These are phyloP conservation scores for Himalopsyche kuldschensis DNA, from an alignment of 2,888 invertebrate species.

Conservation along the genomic window DNA sequence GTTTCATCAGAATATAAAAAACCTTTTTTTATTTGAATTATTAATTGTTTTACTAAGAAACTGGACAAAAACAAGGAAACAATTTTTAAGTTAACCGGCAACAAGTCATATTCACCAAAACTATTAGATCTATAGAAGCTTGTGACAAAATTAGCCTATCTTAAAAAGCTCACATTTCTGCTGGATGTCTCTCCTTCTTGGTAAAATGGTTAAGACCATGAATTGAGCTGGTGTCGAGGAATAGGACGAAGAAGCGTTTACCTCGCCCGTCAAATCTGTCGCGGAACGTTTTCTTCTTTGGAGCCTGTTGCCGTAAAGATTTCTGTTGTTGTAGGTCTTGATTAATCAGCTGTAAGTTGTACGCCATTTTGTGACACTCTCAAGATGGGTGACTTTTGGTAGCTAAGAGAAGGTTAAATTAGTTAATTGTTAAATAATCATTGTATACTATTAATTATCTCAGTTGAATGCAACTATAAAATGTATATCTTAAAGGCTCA, in stretches of 20 bases:
- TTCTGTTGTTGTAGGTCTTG: constrained; percentile 1
- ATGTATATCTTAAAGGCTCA: too few relatives aligned
- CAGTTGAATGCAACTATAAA: too few relatives aligned
- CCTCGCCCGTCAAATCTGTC: constrained; percentile 21
- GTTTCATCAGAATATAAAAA: constrained; percentile 8
- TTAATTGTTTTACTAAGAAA: too few relatives aligned
- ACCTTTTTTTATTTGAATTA: background rate
- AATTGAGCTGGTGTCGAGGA: constrained; percentile 57
- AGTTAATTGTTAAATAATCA: too few relatives aligned
- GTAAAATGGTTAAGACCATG: constrained; percentile 61
- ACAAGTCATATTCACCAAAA: background rate
- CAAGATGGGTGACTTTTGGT: background rate
- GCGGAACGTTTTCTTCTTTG: constrained; percentile 13
- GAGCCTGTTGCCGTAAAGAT: background rate
- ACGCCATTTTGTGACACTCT: constrained; percentile 7
- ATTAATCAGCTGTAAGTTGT: constrained; percentile 9
- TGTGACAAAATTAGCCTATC: constrained; percentile 1
- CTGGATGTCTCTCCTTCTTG: constrained; percentile 50
- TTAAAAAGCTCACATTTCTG: constrained; percentile 52
- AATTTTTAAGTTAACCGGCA: too few relatives aligned
- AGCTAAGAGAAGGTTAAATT: background rate
- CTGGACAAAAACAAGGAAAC: too few relatives aligned
- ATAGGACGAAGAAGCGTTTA: constrained; percentile 48
- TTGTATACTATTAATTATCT: too few relatives aligned
- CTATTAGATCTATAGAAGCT: too few relatives aligned